Percentiles rank a stretch among this genome's conserved stretches.
phyloP scores from a whole-genome alignment of 2,888 invertebrate species.

The Chymomyza amoena region DNA sequence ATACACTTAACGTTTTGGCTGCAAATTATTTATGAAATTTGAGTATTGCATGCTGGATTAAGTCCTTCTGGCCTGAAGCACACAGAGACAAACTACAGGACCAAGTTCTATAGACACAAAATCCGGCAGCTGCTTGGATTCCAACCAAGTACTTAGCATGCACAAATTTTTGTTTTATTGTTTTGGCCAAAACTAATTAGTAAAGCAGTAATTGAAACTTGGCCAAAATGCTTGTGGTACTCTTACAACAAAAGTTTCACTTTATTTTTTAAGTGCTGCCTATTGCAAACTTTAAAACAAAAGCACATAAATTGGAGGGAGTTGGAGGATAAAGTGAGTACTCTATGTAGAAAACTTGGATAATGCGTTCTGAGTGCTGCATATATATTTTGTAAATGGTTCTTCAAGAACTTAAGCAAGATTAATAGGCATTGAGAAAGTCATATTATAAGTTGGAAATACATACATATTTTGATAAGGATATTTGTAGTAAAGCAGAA shows the following conservation, averaged over 20 bases:
- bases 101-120: not conserved
- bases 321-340: not conserved
- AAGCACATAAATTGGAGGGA: not conserved
- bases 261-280: not conserved
- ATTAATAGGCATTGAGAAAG: no score
- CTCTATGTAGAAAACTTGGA: not conserved
- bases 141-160: slow-evolving; percentile 54
- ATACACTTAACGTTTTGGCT: slow-evolving; percentile 63
- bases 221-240: not conserved
- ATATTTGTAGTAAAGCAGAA: no score
- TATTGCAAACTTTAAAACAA: not conserved
- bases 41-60: slow-evolving; percentile 39
- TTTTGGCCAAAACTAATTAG: slow-evolving; percentile 64
- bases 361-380: no score
- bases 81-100: not conserved
- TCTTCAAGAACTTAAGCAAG: no score
- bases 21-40: slow-evolving; percentile 62
- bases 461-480: no score
- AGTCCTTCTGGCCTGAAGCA: slow-evolving; percentile 24
- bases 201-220: slow-evolving; percentile 62
- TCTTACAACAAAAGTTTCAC: not conserved
- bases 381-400: no score
- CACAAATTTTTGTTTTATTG: slow-evolving; percentile 59
- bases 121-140: slow-evolving; percentile 49
- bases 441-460: no score